phyloP scores from a whole-genome alignment of 2,888 invertebrate genomes.

The Falcaria lacertinaria region DNA sequence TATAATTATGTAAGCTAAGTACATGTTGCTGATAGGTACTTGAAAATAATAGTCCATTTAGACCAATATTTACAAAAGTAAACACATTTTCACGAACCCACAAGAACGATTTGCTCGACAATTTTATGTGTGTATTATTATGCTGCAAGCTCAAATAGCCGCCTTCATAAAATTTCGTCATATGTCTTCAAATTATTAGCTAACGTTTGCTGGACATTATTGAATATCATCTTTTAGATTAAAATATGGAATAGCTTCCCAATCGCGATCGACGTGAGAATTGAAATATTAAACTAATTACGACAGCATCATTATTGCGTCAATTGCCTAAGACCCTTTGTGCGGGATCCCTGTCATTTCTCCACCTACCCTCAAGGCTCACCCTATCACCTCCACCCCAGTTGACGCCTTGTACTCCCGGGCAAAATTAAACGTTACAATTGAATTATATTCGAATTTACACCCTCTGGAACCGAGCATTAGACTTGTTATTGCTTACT shows the following conservation, averaged over 20 bases:
- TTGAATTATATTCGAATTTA: constrained; percentile 57
- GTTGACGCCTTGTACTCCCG: constrained; percentile 54
- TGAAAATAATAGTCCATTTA: no score
- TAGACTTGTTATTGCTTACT: constrained; percentile 42
- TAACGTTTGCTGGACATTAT: no score
- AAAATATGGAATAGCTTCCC: neutral
- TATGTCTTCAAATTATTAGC: no score
- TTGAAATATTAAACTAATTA: constrained; percentile 47
- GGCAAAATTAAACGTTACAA: constrained; percentile 60
- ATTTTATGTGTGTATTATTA: no score
- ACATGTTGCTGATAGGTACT: no score
- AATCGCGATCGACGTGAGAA: constrained; percentile 16
- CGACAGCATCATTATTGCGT: constrained; percentile 43
- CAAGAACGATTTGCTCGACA: no score
- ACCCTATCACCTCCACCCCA: constrained; percentile 52
- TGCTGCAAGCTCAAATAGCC: no score
- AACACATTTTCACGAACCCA: no score
- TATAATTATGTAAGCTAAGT: no score
- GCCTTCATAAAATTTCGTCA: neutral
- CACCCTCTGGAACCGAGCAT: constrained; percentile 37
- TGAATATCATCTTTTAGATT: neutral
- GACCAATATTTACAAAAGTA: no score
- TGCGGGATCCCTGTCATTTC: constrained; percentile 46
- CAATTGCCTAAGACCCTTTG: constrained; percentile 41
- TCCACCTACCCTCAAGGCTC: constrained; percentile 51